Evolutionary conservation across 2,113 vertebrate genomes (phyloP), one percentile per base, ranked within the genome.

Genomic region (Chloropsis cyanopogon): DNA sequence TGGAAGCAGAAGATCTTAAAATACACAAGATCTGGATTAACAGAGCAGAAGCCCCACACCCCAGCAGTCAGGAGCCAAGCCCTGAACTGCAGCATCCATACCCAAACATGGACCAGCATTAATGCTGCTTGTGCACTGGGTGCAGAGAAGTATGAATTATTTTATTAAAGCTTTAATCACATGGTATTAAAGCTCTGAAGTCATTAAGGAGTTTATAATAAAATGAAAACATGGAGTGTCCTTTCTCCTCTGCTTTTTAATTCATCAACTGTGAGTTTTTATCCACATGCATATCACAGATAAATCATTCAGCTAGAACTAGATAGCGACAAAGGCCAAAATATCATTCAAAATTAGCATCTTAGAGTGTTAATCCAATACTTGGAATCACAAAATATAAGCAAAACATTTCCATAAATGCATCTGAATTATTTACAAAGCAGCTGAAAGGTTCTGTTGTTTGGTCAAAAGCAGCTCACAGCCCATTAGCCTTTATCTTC

Each of bases 91-190:
- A 73, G 15, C 24, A 7, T 10, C 8, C 26, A 1, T 14, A 25
- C 2, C 14, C 49, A 47, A 10, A 42, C 22, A 2, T 3, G 31
- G n/a, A 22, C 23, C 8, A 3, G 35, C 3, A 0, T 33, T 84
- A 64, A 47, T 39, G 44, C 49, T 77, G 68, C n/a, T 52, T 42
- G 21, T 47, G 50, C 26, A 29, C 2, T 25, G 63, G 18, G 14
- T 33, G 92, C 53, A 2, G 3, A n/a, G 12, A 71, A 68, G 15
- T 37, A 41, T 4, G 16, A 24, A 46, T 65, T 56, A 10, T 44
- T 84, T 81, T 63, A 60, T 57, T 81, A 66, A 69, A 29, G 23
- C 6, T 72, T 88, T 83, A 64, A 44, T 9, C 12, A 33, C 4
- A 0, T 25, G 19, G 24, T 61, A 25, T 49, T 54, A 56, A 41